Evolutionary conservation across 2,888 invertebrate genomes (phyloP).

Genomic region (Mythimna ferrago): DNA sequence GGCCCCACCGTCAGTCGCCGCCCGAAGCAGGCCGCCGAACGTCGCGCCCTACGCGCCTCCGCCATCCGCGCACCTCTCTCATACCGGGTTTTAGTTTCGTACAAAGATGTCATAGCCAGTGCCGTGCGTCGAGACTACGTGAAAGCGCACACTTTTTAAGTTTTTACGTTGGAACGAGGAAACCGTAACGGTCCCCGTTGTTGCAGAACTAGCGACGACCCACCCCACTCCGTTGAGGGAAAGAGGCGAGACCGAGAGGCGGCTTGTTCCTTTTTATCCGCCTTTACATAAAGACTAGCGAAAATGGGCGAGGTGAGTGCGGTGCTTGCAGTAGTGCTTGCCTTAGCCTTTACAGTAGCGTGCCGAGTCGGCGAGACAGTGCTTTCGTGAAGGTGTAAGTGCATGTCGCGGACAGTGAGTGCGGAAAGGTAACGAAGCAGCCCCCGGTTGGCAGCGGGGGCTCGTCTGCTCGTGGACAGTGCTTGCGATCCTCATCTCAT

Average conservation of each 20-base stretch:
- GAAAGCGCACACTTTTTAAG: conserved; percentile 89
- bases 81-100: conserved; percentile 89
- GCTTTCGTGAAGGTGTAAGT: conserved; percentile 86
- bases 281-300: conserved; percentile 88
- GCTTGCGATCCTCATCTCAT: conserved; percentile 73
- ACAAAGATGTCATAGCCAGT: conserved; percentile 90
- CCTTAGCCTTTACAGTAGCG: conserved; percentile 82
- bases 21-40: conserved; percentile 88
- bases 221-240: conserved; percentile 87
- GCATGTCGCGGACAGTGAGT: conserved; percentile 84
- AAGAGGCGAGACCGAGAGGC: conserved; percentile 88
- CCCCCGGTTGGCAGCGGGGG: conserved; percentile 59
- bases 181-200: conserved; percentile 88
- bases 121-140: conserved; percentile 87
- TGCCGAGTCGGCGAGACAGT: conserved; percentile 75
- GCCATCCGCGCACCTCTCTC: conserved; percentile 85
- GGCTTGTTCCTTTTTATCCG: conserved; percentile 88
- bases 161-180: conserved; percentile 87
- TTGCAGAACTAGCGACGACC: conserved; percentile 90
- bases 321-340: conserved; percentile 88
- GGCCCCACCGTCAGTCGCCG: conserved; percentile 91
- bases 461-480: conserved; percentile 74
- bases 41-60: conserved; percentile 86
- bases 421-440: conserved; percentile 74
- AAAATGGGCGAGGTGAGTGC: conserved; percentile 91